These are phyloP conservation scores for Portevinia maculata DNA, from an alignment of 2,888 invertebrate genomes.

Conservation along the genomic window DNA sequence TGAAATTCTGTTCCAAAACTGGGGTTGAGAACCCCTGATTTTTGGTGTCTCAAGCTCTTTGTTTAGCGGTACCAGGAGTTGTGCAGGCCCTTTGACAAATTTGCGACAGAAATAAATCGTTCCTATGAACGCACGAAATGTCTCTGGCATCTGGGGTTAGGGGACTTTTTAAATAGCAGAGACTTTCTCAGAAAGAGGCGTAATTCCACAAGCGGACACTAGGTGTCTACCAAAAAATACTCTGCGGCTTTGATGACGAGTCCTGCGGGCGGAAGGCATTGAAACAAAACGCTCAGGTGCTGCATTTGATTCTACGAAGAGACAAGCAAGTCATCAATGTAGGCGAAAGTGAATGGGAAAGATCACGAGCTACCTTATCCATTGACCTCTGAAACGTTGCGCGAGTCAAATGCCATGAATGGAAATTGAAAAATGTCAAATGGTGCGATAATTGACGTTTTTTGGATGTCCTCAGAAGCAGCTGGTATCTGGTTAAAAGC, in stretches of 20 bases:
- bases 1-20: no score
- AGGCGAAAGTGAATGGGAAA: background rate
- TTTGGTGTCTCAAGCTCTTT: no score
- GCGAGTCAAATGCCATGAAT: no score
- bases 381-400: no score
- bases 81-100: no score
- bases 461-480: constrained; percentile 9
- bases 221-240: background rate
- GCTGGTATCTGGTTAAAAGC: no score
- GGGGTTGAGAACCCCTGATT: no score
- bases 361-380: no score
- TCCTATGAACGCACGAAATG: background rate
- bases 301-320: background rate
- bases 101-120: no score
- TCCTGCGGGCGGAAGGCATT: background rate
- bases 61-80: no score
- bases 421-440: no score
- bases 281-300: background rate
- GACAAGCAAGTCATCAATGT: background rate
- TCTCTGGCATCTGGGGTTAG: background rate
- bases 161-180: background rate
- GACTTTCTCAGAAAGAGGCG: background rate
- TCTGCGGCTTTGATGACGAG: constrained; percentile 2
- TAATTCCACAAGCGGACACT: background rate
- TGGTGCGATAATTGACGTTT: no score